Conservation (phyloP, 2,797 vertebrate genomes). For the Takifugu ocellatus region DNA sequence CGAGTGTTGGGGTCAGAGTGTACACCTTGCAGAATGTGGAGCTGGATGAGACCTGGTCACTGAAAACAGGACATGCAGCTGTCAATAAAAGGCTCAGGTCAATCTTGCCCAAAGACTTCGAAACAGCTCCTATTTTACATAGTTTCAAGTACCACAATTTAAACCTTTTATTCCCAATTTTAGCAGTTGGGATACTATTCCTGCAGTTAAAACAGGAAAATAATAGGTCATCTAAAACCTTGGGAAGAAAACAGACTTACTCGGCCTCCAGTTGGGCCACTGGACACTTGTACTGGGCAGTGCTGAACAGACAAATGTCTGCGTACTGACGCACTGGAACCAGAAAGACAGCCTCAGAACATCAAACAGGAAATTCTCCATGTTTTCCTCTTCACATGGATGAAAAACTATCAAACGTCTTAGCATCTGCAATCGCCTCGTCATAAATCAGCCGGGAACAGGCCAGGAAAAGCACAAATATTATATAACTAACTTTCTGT, state of each 20-base stretch:
- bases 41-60: slow-evolving; percentile 92
- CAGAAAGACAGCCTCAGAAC: background rate
- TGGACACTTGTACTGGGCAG: slow-evolving; percentile 95
- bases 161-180: background rate
- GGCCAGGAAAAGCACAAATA: too few relatives aligned
- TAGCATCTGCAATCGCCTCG: too few relatives aligned
- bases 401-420: too few relatives aligned
- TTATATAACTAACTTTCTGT: too few relatives aligned
- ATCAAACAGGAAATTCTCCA: background rate
- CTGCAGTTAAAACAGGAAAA: too few relatives aligned
- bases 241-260: slow-evolving; percentile 74
- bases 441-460: too few relatives aligned
- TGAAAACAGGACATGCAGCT: slow-evolving; percentile 51
- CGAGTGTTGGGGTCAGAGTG: slow-evolving; percentile 91
- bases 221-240: too few relatives aligned
- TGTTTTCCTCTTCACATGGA: too few relatives aligned
- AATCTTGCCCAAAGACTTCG: background rate
- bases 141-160: background rate
- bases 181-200: background rate
- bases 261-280: slow-evolving; percentile 92
- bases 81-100: slow-evolving; percentile 21
- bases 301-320: slow-evolving; percentile 97
- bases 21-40: slow-evolving; percentile 98
- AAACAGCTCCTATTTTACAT: background rate
- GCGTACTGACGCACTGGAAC: slow-evolving; percentile 91